Percentiles rank a stretch among this genome's conserved stretches.
Evolutionary conservation across 2,888 invertebrate species (phyloP).

Genomic region (Hypsopygia costalis): DNA sequence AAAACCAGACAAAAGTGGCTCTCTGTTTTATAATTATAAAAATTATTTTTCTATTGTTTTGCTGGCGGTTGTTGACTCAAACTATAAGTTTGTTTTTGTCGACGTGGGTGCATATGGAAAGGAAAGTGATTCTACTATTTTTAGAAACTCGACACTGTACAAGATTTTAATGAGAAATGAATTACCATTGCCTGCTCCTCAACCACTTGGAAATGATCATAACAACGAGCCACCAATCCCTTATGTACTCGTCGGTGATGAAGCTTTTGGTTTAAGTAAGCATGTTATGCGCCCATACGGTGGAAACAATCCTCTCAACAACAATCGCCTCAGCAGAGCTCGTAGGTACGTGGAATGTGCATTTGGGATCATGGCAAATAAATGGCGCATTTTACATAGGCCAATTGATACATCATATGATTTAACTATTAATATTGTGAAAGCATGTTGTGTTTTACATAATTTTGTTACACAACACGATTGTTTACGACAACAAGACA

Average conservation of each 20-base stretch:
- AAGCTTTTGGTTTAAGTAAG: constrained; percentile 4
- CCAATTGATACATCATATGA: constrained; percentile 3
- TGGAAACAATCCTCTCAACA: not conserved
- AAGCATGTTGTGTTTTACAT: constrained; percentile 1
- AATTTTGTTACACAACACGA: constrained; percentile 4
- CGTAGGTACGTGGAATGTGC: constrained; percentile 6
- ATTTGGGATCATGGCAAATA: constrained; percentile 7
- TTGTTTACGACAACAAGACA: not conserved
- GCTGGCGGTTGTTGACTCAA: constrained; percentile 4
- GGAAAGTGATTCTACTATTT: constrained; percentile 10
- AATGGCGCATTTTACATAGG: constrained; percentile 10
- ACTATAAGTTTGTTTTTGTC: constrained; percentile 2
- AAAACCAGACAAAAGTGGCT: constrained; percentile 6
- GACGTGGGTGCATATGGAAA: constrained; percentile 9
- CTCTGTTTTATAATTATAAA: not conserved
- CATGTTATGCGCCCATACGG: not conserved
- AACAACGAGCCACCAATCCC: not conserved
- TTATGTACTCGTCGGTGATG: constrained; percentile 6
- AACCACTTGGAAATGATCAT: too few species aligned
- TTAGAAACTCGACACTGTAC: constrained; percentile 6
- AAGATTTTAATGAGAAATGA: constrained; percentile 1
- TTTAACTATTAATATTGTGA: constrained; percentile 5
- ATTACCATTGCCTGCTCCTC: too few species aligned
- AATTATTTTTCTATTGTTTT: not conserved
- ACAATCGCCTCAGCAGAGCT: not conserved